Evolutionary conservation across 2,113 vertebrate genomes (phyloP).

Genomic region (Potamarius usumacintae): DNA sequence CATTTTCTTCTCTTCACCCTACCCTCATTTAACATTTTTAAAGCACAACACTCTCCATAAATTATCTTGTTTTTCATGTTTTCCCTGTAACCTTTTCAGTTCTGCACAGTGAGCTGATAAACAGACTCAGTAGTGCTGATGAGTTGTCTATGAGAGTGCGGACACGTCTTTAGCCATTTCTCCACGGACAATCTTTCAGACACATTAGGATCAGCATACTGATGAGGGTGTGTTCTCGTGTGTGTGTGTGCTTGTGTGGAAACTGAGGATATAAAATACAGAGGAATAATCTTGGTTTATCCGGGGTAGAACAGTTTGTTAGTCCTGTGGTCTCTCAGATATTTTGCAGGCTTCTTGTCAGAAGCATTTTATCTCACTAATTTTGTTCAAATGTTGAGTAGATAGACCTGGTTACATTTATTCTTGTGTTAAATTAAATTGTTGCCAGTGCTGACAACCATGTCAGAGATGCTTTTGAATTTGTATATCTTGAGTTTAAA

Average conservation of each 20-base stretch:
- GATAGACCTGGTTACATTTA: neutral
- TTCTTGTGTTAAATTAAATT: neutral
- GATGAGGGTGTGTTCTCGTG: constrained; percentile 40
- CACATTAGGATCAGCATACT: constrained; percentile 45
- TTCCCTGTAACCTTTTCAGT: constrained; percentile 52
- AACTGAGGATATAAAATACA: neutral
- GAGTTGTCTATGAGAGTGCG: constrained; percentile 51
- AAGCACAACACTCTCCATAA: constrained; percentile 44
- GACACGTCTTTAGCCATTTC: constrained; percentile 50
- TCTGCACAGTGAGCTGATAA: constrained; percentile 49
- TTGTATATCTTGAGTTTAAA: neutral
- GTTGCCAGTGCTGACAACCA: neutral
- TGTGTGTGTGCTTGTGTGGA: constrained; percentile 3
- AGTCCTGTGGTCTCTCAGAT: neutral
- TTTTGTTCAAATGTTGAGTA: neutral
- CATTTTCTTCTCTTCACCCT: constrained; percentile 5
- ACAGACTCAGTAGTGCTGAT: constrained; percentile 52
- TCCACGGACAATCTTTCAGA: constrained; percentile 47
- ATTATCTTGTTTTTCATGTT: constrained; percentile 40
- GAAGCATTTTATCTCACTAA: neutral
- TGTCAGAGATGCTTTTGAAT: neutral
- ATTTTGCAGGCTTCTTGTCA: neutral
- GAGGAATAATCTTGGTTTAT: neutral
- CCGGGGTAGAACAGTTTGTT: neutral
- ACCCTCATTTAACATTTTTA: constrained; percentile 42